phyloP scores from a whole-genome alignment of 2,888 invertebrate genomes.

The Arctia plantaginis region DNA sequence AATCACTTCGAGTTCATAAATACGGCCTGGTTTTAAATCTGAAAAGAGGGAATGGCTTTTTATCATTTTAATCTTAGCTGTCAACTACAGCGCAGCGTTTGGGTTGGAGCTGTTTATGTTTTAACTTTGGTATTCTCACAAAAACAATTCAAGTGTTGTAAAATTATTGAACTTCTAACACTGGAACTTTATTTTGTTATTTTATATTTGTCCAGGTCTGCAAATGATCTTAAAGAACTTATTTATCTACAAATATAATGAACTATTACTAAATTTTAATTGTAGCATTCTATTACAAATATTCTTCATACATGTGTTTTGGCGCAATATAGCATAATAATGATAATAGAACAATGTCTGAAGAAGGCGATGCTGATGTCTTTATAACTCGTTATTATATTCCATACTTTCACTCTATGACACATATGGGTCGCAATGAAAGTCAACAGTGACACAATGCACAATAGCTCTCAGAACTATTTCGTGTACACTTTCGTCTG shows the following conservation, averaged over 20 bases:
- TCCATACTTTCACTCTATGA: slow-evolving; percentile 72
- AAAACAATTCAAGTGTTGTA: neutral
- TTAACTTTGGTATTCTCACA: neutral
- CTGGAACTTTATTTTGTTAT: neutral
- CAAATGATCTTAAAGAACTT: neutral
- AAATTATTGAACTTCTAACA: neutral
- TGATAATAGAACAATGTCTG: slow-evolving; percentile 22
- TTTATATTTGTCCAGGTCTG: neutral
- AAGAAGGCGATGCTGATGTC: slow-evolving; percentile 40
- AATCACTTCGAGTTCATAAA: slow-evolving; percentile 58
- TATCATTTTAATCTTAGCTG: slow-evolving; percentile 22
- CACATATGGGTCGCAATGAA: slow-evolving; percentile 73
- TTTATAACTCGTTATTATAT: slow-evolving; percentile 53
- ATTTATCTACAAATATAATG: too few species aligned
- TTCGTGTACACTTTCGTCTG: slow-evolving; percentile 56
- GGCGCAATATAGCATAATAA: slow-evolving; percentile 18
- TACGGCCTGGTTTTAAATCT: slow-evolving; percentile 54
- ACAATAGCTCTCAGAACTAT: slow-evolving; percentile 72
- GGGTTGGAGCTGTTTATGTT: neutral
- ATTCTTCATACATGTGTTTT: neutral
- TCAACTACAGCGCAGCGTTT: neutral
- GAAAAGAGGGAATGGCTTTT: slow-evolving; percentile 36
- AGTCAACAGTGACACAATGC: slow-evolving; percentile 75
- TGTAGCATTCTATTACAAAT: neutral
- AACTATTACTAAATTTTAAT: neutral